Conservation (phyloP, 92 coral and sea anemone genomes). For the Epizoanthus fatuus region DNA sequence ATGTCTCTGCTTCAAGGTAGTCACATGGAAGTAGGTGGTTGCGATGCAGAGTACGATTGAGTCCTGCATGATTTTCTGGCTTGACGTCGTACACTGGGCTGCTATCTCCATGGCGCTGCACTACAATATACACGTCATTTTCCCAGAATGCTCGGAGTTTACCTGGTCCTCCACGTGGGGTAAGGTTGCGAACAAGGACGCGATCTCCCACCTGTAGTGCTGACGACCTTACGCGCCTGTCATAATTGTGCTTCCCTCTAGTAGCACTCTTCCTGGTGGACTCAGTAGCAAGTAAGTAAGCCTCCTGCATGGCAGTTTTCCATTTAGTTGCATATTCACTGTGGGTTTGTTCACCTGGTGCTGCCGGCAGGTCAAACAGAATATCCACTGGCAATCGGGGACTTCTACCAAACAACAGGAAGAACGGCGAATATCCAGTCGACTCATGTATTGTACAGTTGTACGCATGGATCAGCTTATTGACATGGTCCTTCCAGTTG, state of each 20-base stretch:
- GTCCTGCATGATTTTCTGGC: conserved; percentile 42
- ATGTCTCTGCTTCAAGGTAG: conserved; percentile 30
- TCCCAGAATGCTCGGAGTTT: conserved; percentile 35
- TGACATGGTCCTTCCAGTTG: conserved; percentile 37
- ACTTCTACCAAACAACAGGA: conserved; percentile 38
- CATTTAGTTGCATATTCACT: conserved; percentile 9
- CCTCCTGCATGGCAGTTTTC: conserved; percentile 41
- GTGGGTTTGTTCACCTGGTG: conserved; percentile 5
- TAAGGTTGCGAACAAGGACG: conserved; percentile 58
- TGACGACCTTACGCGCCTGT: conserved; percentile 3
- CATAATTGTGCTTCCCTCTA: conserved; percentile 16
- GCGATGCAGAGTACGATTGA: conserved; percentile 51
- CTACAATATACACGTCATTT: not conserved
- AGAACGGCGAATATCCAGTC: conserved; percentile 32
- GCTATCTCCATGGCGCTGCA: not conserved
- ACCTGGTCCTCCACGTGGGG: conserved; percentile 60
- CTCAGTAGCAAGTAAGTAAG: conserved; percentile 28
- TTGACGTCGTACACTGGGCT: not conserved
- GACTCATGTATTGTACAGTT: conserved; percentile 21
- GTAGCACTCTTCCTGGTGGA: not conserved
- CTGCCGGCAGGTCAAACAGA: conserved; percentile 19
- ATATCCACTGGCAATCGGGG: conserved; percentile 35
- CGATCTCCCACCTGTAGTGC: conserved; percentile 17
- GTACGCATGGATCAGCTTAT: conserved; percentile 40
- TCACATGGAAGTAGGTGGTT: conserved; percentile 65